phyloP scores from a whole-genome alignment of 2,113 vertebrate species.

The Catharus bicknelli region DNA sequence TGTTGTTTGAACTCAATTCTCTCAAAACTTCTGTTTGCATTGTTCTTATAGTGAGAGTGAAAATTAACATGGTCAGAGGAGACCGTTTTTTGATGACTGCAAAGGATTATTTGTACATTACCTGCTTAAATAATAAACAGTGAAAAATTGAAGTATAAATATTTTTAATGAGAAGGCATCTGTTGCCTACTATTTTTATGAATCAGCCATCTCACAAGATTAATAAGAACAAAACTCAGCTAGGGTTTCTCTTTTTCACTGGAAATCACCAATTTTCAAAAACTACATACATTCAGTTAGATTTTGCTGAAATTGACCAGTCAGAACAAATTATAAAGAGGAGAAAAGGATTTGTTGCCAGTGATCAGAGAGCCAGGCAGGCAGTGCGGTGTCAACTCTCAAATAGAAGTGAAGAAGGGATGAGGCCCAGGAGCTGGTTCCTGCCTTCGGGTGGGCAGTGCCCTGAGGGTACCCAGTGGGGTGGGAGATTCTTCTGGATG shows the following conservation, averaged over 20 bases:
- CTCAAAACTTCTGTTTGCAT: not conserved
- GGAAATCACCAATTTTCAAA: not conserved
- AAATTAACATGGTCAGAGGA: not conserved
- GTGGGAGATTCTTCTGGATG: accelerated
- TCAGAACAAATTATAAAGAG: not conserved
- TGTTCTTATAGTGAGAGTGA: not conserved
- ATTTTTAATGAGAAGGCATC: not conserved
- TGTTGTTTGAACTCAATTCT: not conserved
- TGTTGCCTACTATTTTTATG: not conserved
- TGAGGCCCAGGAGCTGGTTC: not conserved
- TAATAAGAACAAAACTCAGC: not conserved
- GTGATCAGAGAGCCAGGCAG: not conserved
- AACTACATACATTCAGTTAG: not conserved
- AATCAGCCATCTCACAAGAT: not conserved
- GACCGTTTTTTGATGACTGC: not conserved
- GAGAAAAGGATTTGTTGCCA: not conserved
- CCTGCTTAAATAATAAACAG: not conserved
- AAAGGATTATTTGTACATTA: not conserved
- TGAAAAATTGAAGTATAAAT: not conserved
- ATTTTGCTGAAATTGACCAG: not conserved
- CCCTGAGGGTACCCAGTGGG: accelerated
- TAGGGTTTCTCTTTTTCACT: not conserved
- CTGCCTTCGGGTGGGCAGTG: not conserved
- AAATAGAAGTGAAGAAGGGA: accelerated
- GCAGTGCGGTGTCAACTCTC: accelerated